Percentiles rank a stretch among this genome's conserved stretches.
phyloP scores from a whole-genome alignment of 2,113 vertebrate species.

The Pithys albifrons region DNA sequence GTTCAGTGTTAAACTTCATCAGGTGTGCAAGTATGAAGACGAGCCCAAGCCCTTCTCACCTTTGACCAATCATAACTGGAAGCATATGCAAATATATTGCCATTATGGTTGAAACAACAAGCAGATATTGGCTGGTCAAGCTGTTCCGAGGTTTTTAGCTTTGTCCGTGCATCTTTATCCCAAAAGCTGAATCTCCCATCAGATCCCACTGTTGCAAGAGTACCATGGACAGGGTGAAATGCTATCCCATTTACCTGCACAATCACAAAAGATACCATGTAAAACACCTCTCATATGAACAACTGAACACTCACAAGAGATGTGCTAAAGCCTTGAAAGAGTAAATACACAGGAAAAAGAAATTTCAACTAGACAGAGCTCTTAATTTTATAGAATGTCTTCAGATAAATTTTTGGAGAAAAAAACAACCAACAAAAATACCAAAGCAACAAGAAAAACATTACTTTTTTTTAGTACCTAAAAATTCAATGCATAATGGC shows the following conservation, averaged over 20 bases:
- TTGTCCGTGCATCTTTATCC: conserved; percentile 98
- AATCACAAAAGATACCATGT: not conserved
- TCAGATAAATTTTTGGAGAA: not conserved
- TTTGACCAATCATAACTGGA: conserved; percentile 99
- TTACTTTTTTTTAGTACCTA: not conserved
- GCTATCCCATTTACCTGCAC: conserved; percentile 94
- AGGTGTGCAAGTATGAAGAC: not conserved
- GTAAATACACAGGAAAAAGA: not conserved
- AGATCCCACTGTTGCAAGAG: conserved; percentile 94
- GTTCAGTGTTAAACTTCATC: not conserved
- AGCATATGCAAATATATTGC: conserved; percentile 97
- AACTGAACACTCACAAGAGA: not conserved
- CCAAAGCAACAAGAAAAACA: not conserved
- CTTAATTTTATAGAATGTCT: not conserved
- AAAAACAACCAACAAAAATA: not conserved
- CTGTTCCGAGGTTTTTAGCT: conserved; percentile 97
- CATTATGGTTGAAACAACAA: conserved; percentile 95
- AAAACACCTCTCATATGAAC: not conserved
- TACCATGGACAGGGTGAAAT: conserved; percentile 96
- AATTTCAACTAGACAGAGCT: not conserved
- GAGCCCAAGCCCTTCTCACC: conserved; percentile 71
- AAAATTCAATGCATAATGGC: not conserved
- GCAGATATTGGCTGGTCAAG: conserved; percentile 96
- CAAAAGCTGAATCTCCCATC: conserved; percentile 99
- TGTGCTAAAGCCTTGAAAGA: not conserved